Conservation (phyloP, 2,113 vertebrate genomes). For the Halichoeres trimaculatus region DNA sequence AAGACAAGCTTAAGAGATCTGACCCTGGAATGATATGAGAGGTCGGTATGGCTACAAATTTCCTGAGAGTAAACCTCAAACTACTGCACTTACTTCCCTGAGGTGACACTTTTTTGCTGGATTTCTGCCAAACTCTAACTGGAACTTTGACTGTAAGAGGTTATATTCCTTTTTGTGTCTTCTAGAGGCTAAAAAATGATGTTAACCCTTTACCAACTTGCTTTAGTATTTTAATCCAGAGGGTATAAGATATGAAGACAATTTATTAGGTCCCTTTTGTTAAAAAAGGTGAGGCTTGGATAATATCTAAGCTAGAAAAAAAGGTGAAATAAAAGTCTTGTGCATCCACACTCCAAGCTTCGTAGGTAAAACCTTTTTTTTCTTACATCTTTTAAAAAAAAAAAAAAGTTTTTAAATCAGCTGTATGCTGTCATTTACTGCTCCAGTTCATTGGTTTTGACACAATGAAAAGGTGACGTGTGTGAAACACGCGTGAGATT, state of each 20-base stretch:
- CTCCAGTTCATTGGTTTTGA: too few species aligned
- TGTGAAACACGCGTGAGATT: constrained; percentile 2
- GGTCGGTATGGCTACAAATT: constrained; percentile 46
- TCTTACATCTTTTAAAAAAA: too few species aligned
- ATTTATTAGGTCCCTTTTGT: constrained; percentile 35
- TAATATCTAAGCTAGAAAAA: constrained; percentile 53
- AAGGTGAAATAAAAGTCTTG: constrained; percentile 46
- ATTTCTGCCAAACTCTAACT: constrained; percentile 2
- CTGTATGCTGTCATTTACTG: too few species aligned
- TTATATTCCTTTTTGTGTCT: neutral
- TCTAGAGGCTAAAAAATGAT: neutral
- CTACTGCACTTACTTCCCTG: constrained; percentile 27
- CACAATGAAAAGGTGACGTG: too few species aligned
- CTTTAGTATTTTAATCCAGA: too few species aligned
- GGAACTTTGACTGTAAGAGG: neutral
- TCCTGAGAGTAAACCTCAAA: constrained; percentile 49
- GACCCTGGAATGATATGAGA: constrained; percentile 59
- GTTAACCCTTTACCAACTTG: too few species aligned
- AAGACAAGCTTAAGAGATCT: constrained; percentile 61
- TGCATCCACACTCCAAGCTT: constrained; percentile 49
- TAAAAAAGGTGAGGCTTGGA: constrained; percentile 47
- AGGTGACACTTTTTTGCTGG: neutral
- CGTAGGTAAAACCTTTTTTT: constrained; percentile 7
- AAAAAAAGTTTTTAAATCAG: too few species aligned
- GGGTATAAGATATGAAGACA: constrained; percentile 1